Evolutionary conservation across 2,888 invertebrate genomes (phyloP).

Genomic region (Leptinotarsa haldemani): DNA sequence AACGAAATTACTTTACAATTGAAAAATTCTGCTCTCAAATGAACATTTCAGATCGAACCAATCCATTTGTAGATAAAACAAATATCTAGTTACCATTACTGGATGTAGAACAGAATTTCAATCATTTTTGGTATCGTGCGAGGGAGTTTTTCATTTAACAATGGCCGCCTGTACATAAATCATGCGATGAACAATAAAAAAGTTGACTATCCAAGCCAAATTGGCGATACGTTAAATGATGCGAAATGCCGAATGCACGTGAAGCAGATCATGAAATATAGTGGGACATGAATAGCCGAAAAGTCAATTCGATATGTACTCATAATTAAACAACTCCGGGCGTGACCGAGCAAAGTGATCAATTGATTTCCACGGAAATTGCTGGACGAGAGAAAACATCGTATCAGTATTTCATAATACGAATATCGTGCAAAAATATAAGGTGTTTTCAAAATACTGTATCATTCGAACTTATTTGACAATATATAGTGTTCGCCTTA

Average conservation of each 20-base stretch:
- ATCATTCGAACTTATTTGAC: too few species aligned
- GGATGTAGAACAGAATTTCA: constrained; percentile 39
- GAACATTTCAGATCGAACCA: not conserved
- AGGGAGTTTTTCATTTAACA: constrained; percentile 39
- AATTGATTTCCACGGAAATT: not conserved
- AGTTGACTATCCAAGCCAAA: constrained; percentile 47
- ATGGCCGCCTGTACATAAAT: constrained; percentile 45
- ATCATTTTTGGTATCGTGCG: constrained; percentile 36
- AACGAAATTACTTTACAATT: not conserved
- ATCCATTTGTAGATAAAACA: constrained; percentile 23
- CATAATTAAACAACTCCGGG: constrained; percentile 52
- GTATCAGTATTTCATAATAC: not conserved
- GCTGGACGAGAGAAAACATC: not conserved
- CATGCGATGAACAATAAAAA: constrained; percentile 51
- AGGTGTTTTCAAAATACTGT: too few species aligned
- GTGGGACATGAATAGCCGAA: constrained; percentile 42
- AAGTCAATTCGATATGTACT: constrained; percentile 45
- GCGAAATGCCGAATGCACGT: constrained; percentile 50
- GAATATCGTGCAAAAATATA: too few species aligned
- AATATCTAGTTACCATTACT: constrained; percentile 31
- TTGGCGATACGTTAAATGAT: constrained; percentile 53
- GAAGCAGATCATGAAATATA: constrained; percentile 50
- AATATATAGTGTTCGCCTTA: too few species aligned
- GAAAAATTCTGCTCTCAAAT: constrained; percentile 20
- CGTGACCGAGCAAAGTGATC: constrained; percentile 11